These are phyloP conservation scores for Glossosoma conforme DNA, from an alignment of 1,140 invertebrate genomes.

Conservation along the genomic window DNA sequence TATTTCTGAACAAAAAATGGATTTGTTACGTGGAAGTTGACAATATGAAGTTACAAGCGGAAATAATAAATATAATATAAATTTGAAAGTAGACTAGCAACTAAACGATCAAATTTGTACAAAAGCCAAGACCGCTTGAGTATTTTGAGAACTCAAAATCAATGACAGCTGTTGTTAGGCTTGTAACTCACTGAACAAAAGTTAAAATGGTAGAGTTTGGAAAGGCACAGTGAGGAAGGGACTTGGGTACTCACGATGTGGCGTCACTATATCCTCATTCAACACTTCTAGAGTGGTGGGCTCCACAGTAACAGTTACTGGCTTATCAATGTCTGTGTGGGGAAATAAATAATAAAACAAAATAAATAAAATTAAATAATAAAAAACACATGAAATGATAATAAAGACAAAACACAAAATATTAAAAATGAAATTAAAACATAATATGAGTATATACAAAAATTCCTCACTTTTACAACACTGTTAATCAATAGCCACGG, in stretches of 20 bases:
- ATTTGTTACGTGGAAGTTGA: too few relatives aligned
- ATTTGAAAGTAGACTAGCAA: too few relatives aligned
- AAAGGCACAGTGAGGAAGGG: conserved; percentile 9
- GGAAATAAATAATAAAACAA: conserved; percentile 27
- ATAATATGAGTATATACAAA: background rate
- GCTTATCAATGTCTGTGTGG: conserved; percentile 23
- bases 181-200: background rate
- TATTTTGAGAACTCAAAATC: too few relatives aligned
- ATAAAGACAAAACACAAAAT: conserved; percentile 29
- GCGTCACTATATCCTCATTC: conserved; percentile 29
- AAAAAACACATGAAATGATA: conserved; percentile 12
- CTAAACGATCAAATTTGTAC: too few relatives aligned
- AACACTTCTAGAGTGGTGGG: conserved; percentile 33
- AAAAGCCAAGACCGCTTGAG: too few relatives aligned
- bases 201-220: conserved; percentile 1
- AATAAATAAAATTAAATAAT: conserved; percentile 31
- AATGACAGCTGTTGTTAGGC: too few relatives aligned
- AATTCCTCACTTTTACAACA: background rate
- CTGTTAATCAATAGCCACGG: too few relatives aligned
- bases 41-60: too few relatives aligned
- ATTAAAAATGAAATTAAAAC: conserved; percentile 6
- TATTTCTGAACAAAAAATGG: too few relatives aligned
- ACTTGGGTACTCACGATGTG: conserved; percentile 32
- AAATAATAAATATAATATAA: too few relatives aligned
- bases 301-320: conserved; percentile 33